These are phyloP conservation scores for Lepas anatifera DNA, from an alignment of 2,888 invertebrate species.

Conservation along the genomic window DNA sequence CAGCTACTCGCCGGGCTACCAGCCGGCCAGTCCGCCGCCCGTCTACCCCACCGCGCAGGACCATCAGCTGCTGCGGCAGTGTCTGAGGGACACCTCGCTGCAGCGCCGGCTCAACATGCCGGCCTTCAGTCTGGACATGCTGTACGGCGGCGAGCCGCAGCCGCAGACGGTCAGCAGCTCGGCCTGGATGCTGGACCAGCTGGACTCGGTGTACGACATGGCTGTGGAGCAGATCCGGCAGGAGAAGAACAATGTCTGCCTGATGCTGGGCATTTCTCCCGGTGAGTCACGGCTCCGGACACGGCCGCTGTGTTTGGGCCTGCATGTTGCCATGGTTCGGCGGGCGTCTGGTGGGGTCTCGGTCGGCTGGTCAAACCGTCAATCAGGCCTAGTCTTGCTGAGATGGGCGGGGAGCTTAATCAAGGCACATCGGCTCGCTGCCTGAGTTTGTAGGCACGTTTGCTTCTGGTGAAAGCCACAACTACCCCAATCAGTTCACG, in stretches of 20 bases:
- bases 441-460: too few relatives aligned
- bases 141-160: constrained; percentile 11
- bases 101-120: constrained; percentile 70
- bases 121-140: constrained; percentile 50
- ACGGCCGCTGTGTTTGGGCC: background rate
- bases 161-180: constrained; percentile 44
- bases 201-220: constrained; percentile 42
- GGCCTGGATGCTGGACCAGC: constrained; percentile 23
- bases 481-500: too few relatives aligned
- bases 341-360: background rate
- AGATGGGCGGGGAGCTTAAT: too few relatives aligned
- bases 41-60: constrained; percentile 7
- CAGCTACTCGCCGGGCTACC: constrained; percentile 5
- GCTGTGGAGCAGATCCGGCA: constrained; percentile 76
- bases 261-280: constrained; percentile 71
- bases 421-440: too few relatives aligned
- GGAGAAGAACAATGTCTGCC: constrained; percentile 73
- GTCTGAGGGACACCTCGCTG: constrained; percentile 65
- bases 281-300: constrained; percentile 43
- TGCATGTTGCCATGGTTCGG: background rate
- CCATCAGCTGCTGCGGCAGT: constrained; percentile 61
- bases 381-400: too few relatives aligned
- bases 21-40: constrained; percentile 3
- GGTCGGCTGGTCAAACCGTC: too few relatives aligned
- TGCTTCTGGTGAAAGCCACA: too few relatives aligned